phyloP scores from a whole-genome alignment of 2,888 invertebrate genomes.

The Caenorhabditis japonica region DNA sequence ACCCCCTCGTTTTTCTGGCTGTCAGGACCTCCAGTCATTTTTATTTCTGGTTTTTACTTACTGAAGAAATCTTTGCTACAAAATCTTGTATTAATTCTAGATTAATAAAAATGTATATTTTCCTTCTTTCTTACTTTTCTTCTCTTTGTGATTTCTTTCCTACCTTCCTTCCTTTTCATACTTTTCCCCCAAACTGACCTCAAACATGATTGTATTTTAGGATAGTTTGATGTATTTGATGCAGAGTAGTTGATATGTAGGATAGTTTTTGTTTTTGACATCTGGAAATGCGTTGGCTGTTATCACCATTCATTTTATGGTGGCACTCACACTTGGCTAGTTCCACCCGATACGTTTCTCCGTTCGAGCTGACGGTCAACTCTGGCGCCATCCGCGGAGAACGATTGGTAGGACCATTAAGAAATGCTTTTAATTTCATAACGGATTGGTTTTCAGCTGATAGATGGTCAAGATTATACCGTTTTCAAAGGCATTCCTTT shows the following conservation, averaged over 20 bases:
- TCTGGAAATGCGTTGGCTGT: slow-evolving; percentile 55
- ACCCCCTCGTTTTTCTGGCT: slow-evolving; percentile 46
- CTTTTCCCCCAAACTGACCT: neutral
- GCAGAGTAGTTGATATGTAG: slow-evolving; percentile 56
- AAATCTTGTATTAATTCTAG: no score
- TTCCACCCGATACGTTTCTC: slow-evolving; percentile 56
- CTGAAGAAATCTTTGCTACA: neutral
- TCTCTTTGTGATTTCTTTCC: slow-evolving; percentile 1
- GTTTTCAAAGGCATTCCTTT: slow-evolving; percentile 77
- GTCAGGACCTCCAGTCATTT: slow-evolving; percentile 49
- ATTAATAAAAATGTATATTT: no score
- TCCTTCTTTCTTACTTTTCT: neutral
- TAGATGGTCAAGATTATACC: slow-evolving; percentile 72
- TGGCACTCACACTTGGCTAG: slow-evolving; percentile 44
- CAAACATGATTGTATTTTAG: slow-evolving; percentile 1
- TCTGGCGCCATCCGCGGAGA: slow-evolving; percentile 76
- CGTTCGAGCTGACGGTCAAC: slow-evolving; percentile 75
- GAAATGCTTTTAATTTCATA: neutral
- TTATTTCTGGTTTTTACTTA: slow-evolving; percentile 5
- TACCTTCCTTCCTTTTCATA: neutral
- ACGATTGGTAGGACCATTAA: slow-evolving; percentile 63
- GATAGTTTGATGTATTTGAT: slow-evolving; percentile 49
- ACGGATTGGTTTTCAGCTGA: slow-evolving; percentile 39
- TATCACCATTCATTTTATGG: slow-evolving; percentile 52
- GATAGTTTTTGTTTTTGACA: slow-evolving; percentile 46